Evolutionary conservation across 2,888 invertebrate genomes (phyloP).

Genomic region (Lepas anatifera): DNA sequence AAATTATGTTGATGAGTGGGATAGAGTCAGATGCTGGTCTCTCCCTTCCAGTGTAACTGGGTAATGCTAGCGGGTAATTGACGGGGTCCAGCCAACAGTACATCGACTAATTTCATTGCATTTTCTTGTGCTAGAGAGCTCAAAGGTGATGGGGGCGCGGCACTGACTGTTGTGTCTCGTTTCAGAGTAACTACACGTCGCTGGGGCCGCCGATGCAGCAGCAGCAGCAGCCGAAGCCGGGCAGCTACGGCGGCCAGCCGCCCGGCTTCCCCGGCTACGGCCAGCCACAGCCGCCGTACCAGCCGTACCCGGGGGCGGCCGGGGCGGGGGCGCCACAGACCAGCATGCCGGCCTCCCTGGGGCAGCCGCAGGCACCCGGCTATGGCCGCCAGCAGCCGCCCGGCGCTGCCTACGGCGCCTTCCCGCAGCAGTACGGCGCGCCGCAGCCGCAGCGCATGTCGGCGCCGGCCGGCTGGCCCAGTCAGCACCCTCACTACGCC

Average conservation of each 20-base stretch:
- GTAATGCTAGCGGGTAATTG: too few species aligned
- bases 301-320: neutral
- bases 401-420: neutral
- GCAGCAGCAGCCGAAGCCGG: slow-evolving; percentile 6
- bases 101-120: too few species aligned
- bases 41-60: too few species aligned
- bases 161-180: neutral
- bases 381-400: neutral
- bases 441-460: slow-evolving; percentile 1
- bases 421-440: slow-evolving; percentile 7
- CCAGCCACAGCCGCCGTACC: neutral
- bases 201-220: slow-evolving; percentile 8
- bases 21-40: too few species aligned
- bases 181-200: slow-evolving; percentile 8
- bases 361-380: neutral
- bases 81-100: too few species aligned
- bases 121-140: too few species aligned
- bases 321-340: neutral
- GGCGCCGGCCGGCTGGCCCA: slow-evolving; percentile 2
- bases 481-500: neutral
- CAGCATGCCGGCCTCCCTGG: neutral
- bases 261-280: neutral
- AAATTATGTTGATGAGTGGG: too few species aligned
- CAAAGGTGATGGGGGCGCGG: too few species aligned
- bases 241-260: slow-evolving; percentile 1